Percentiles rank a stretch among this genome's conserved stretches.
phyloP scores from a whole-genome alignment of 2,797 vertebrate genomes.

The Amblyraja radiata region DNA sequence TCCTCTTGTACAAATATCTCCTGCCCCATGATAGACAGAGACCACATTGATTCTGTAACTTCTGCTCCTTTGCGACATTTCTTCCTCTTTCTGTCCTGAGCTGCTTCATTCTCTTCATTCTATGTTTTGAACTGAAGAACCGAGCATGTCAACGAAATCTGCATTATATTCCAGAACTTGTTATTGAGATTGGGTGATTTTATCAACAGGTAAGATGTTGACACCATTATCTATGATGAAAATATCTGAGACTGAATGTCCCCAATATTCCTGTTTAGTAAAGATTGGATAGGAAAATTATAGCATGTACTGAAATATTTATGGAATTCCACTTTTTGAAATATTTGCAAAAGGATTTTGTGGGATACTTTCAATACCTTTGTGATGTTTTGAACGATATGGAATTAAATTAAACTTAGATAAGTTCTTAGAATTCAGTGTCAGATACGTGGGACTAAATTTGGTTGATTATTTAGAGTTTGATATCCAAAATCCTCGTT shows the following conservation, averaged over 20 bases:
- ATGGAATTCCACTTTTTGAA: background rate
- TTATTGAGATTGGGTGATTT: background rate
- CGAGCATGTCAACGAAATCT: background rate
- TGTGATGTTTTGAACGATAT: background rate
- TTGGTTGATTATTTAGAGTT: background rate
- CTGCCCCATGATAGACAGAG: constrained; percentile 22
- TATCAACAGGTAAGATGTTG: constrained; percentile 8
- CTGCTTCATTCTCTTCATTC: constrained; percentile 42
- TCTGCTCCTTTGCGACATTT: constrained; percentile 46
- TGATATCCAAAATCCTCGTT: background rate
- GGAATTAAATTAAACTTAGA: background rate
- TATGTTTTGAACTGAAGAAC: background rate
- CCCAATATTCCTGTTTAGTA: background rate
- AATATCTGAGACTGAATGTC: background rate
- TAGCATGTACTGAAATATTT: background rate
- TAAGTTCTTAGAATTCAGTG: background rate
- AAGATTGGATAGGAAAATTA: background rate
- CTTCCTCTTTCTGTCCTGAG: constrained; percentile 54
- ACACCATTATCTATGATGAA: background rate
- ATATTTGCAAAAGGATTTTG: background rate
- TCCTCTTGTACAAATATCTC: constrained; percentile 21
- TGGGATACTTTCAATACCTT: background rate
- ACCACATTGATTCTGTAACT: constrained; percentile 42
- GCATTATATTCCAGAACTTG: background rate
- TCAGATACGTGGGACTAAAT: background rate